Conservation (phyloP, 2,113 vertebrate genomes). For the Orthonyx spaldingii region DNA sequence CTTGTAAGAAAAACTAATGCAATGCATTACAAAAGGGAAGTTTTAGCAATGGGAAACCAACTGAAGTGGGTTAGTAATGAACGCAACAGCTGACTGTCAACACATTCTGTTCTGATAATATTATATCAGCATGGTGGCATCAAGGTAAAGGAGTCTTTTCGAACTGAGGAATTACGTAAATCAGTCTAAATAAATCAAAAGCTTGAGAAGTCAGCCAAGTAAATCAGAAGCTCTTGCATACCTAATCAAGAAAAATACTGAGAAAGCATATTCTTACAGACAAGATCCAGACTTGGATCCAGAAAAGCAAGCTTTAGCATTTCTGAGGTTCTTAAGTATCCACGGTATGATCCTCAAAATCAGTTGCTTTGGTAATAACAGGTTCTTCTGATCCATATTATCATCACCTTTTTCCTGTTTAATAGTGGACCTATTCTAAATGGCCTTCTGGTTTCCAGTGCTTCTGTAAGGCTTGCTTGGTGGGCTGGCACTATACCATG, state of each 20-base stretch:
- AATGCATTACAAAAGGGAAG: slow-evolving; percentile 9
- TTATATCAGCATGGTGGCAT: background rate
- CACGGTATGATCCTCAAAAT: background rate
- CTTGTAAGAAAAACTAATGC: slow-evolving; percentile 8
- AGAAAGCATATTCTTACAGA: background rate
- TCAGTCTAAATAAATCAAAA: background rate
- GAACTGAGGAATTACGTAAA: background rate
- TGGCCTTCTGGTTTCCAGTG: background rate
- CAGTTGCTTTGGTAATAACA: background rate
- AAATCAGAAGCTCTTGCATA: background rate
- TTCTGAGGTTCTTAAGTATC: background rate
- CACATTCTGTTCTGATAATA: slow-evolving; percentile 33
- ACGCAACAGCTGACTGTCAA: slow-evolving; percentile 50
- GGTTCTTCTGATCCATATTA: background rate
- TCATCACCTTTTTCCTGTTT: background rate
- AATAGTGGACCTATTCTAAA: background rate
- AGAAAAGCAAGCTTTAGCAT: background rate
- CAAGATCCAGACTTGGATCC: background rate
- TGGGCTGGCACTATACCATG: background rate
- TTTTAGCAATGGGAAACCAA: slow-evolving; percentile 42
- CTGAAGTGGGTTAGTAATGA: slow-evolving; percentile 52
- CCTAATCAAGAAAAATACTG: background rate
- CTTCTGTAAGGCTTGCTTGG: background rate
- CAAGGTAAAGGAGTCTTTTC: background rate
- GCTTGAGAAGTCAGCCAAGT: no score